Evolutionary conservation across 2,113 vertebrate genomes (phyloP), one percentile per base, ranked within the genome.

Genomic region (Gasterosteus nipponicus): DNA sequence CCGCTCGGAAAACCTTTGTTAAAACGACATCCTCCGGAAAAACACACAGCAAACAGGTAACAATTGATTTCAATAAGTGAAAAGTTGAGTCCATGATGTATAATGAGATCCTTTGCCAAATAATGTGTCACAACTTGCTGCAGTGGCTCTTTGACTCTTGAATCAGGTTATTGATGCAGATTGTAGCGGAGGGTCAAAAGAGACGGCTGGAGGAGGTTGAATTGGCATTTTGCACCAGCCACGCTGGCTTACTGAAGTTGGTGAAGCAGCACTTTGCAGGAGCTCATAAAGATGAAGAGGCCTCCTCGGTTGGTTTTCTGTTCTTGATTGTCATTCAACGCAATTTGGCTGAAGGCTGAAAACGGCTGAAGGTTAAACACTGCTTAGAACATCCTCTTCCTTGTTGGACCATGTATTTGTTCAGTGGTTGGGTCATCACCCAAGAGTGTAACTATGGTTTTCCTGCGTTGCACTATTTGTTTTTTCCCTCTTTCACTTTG

Each of bases 171-270:
- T n/a, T 63, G 22, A n/a, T 65, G 59, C 60, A 44, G 73, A 11
- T 22, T 26, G 41, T 8, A 35, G 46, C 11, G 70, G 19, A 58
- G 56, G 83, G 67, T 83, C 74, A 81, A 73, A 86, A 54, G 46
- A 65, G 41, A 79, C 60, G 59, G 77, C 64, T 63, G 67, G 71
- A 76, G 71, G 41, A 44, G 68, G 51, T 60, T 46, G 11, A 71
- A 78, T 31, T 65, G 58, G 58, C 71, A 73, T 63, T 82, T 80
- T 67, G 46, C 73, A 73, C 2, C 58, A 67, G 39, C 10, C 22
- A 14, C 33, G n/a, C 74, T 49, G 68, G 39, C 41, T 67, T 18
- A 35, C 16, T 57, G 29, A 67, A 76, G 69, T 61, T 72, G 38
- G 72, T 75, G 69, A 70, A 51, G 22, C 38, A 61, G 69, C 65